Conservation (phyloP, 1,140 invertebrate genomes). For the Drosophila sturtevanti region DNA sequence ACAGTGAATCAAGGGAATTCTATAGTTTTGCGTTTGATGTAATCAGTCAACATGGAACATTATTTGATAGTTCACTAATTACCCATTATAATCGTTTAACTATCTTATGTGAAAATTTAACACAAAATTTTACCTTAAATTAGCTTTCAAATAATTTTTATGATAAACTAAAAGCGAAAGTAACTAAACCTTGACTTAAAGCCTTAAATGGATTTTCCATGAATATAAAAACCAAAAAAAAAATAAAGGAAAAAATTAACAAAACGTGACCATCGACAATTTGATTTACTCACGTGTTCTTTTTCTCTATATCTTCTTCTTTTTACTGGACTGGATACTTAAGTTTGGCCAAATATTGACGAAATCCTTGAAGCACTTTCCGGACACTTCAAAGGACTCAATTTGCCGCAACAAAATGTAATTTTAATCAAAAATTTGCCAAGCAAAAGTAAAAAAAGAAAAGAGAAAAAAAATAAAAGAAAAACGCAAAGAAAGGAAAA, state of each 20-base stretch:
- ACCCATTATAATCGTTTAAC: neutral
- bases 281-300: constrained; percentile 9
- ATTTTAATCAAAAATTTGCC: constrained; percentile 65
- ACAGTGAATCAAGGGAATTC: constrained; percentile 7
- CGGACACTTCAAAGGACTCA: constrained; percentile 53
- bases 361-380: constrained; percentile 17
- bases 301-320: neutral
- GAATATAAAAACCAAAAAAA: constrained; percentile 20
- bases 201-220: constrained; percentile 38
- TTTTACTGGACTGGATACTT: constrained; percentile 7
- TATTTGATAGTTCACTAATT: neutral
- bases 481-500: neutral
- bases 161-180: neutral
- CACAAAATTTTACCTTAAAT: no score
- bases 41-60: neutral
- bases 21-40: neutral
- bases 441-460: constrained; percentile 13
- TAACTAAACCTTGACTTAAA: constrained; percentile 46
- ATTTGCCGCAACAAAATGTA: constrained; percentile 41
- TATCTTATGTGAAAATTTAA: no score
- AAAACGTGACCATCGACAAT: constrained; percentile 42
- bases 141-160: no score
- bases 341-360: constrained; percentile 44
- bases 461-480: neutral
- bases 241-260: neutral